Evolutionary conservation across 2,797 vertebrate genomes (phyloP).

Genomic region (Bucorvus abyssinicus): DNA sequence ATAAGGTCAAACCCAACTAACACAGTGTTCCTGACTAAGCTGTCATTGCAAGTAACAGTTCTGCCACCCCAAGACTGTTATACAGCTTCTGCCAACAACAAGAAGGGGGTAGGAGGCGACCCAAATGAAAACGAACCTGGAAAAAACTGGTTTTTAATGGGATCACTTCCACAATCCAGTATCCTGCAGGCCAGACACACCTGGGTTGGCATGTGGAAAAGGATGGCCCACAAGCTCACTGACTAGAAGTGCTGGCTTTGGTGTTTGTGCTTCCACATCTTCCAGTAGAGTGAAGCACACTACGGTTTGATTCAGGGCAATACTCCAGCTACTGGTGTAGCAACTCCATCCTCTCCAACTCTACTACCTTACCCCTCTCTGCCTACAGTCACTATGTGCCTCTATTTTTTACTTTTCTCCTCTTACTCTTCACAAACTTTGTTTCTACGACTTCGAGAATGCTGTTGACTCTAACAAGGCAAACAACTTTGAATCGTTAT

Average conservation of each 20-base stretch:
- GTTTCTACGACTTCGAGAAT: background rate
- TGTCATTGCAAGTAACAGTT: background rate
- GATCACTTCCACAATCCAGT: background rate
- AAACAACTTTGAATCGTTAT: background rate
- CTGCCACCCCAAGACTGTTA: background rate
- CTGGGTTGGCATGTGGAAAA: background rate
- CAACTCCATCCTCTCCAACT: background rate
- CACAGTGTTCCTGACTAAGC: background rate
- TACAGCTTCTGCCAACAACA: background rate
- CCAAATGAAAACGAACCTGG: background rate
- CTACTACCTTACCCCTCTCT: background rate
- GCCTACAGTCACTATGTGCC: background rate
- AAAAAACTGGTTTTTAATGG: background rate
- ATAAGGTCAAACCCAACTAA: background rate
- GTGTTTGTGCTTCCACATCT: background rate
- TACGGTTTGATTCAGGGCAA: background rate
- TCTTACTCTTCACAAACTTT: background rate
- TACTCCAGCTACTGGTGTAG: background rate
- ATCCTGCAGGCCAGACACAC: background rate
- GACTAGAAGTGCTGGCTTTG: background rate
- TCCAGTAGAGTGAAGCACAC: background rate
- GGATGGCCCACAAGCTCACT: background rate
- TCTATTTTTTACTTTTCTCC: background rate
- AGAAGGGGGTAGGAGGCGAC: background rate
- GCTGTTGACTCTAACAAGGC: background rate